phyloP scores from a whole-genome alignment of 2,113 vertebrate species.

The Bos javanicus region DNA sequence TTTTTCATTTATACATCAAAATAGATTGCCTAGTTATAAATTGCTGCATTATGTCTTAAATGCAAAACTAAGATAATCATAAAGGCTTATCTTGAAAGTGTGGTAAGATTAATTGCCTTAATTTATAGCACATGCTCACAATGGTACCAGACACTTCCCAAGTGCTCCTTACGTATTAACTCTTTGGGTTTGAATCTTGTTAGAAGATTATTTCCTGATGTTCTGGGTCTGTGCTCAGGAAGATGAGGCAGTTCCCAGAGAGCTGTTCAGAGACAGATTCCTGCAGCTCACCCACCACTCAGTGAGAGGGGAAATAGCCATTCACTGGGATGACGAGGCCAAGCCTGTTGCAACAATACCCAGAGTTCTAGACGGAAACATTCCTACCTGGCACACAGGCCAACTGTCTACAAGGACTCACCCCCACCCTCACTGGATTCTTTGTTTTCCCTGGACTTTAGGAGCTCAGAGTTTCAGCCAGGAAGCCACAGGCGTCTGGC shows the following conservation, averaged over 20 bases:
- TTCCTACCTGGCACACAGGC: too few relatives aligned
- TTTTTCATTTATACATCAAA: too few relatives aligned
- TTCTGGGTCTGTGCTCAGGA: neutral
- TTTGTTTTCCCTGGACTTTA: too few relatives aligned
- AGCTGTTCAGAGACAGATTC: neutral
- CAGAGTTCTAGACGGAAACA: too few relatives aligned
- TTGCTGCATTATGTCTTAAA: too few relatives aligned
- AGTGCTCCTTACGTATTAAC: neutral
- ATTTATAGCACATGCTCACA: neutral
- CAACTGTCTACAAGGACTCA: too few relatives aligned
- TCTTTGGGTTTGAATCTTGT: neutral
- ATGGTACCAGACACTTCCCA: neutral
- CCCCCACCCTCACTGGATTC: too few relatives aligned
- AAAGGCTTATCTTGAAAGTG: too few relatives aligned
- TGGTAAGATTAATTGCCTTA: too few relatives aligned
- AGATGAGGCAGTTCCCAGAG: neutral
- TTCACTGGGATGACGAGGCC: neutral
- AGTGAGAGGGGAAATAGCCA: neutral
- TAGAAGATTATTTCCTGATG: neutral
- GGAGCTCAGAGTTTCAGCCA: neutral
- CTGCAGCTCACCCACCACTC: neutral
- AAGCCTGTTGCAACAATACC: too few relatives aligned
- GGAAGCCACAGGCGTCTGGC: neutral
- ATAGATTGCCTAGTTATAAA: too few relatives aligned
- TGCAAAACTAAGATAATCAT: too few relatives aligned